Evolutionary conservation across 2,113 vertebrate species (phyloP).

Genomic region (Strix uralensis): DNA sequence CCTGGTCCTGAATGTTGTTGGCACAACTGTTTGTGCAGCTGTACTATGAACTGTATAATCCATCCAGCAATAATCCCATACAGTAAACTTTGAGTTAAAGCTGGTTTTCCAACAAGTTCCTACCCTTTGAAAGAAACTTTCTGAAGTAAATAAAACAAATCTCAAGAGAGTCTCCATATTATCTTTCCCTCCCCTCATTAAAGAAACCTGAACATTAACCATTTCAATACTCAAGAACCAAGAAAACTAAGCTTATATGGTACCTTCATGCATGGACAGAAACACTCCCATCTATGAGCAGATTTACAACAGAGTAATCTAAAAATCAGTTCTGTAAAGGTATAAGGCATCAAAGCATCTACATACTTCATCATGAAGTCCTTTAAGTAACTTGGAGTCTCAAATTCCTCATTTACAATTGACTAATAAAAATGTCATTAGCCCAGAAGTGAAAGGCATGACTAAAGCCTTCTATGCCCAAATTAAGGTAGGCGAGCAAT

Average conservation of each 20-base stretch:
- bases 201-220: background rate
- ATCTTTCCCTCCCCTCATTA: too few species aligned
- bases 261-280: background rate
- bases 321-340: background rate
- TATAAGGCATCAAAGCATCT: background rate
- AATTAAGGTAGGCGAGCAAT: fast-evolving
- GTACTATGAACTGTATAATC: background rate
- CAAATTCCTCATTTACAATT: background rate
- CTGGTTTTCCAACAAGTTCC: background rate
- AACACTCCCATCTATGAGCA: background rate
- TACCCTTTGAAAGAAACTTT: background rate
- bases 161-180: background rate
- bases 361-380: background rate
- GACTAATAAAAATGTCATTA: background rate
- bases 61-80: background rate
- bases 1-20: background rate
- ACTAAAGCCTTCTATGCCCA: background rate
- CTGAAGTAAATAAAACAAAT: background rate
- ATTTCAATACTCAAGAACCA: background rate
- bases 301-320: background rate
- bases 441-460: background rate
- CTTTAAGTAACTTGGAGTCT: background rate
- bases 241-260: background rate
- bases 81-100: background rate
- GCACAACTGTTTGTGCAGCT: background rate